Evolutionary conservation across 1,140 invertebrate genomes (phyloP), one percentile per base, ranked within the genome.

Genomic region (Ceratitis capitata): DNA sequence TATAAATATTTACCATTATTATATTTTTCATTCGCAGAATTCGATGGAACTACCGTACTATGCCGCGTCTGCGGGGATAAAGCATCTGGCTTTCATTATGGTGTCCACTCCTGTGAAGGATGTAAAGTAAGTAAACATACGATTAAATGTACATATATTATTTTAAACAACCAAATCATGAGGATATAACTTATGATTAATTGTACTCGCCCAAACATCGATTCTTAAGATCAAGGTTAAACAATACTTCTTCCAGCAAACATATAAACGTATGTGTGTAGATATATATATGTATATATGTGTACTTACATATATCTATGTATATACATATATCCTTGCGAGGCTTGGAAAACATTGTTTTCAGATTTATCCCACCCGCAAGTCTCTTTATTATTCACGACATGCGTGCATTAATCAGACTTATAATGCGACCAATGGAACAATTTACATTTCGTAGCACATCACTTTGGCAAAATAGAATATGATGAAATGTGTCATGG

Each of bases 41-140:
- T 99, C 92, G 98, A 99, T 93, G 98, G 98, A 39, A 99, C 98
- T 74, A 99, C 98, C 35, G 97, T 99, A 82, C 93, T 99, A 69
- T 99, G 99, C 92, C 95, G 98, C 83, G 98, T 99, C 1, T 99
- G 99, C 92, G 98, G 98, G 47, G 98, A 99, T 93, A 99, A 99
- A 93, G 98, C 98, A 74, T 98, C 97, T 89, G 99, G 98, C 85
- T 99, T 99, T 93, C 99, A 99, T 92, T 99, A 99, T 94, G 99
- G 99, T 78, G 99, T 99, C 86, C 98, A 99, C 93, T 99, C 98
- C 87, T 99, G 99, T 93, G 99, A 99, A 94, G 99, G 99, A 88
- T 99, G 98, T 95, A 99, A 99, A 97, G 98, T 99, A 94, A 95
- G 95, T 93, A 53, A n/a, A n/a, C n/a, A n/a, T n/a, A n/a, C n/a